Conservation (phyloP, 1,140 invertebrate species). For the Drosophila sechellia region DNA sequence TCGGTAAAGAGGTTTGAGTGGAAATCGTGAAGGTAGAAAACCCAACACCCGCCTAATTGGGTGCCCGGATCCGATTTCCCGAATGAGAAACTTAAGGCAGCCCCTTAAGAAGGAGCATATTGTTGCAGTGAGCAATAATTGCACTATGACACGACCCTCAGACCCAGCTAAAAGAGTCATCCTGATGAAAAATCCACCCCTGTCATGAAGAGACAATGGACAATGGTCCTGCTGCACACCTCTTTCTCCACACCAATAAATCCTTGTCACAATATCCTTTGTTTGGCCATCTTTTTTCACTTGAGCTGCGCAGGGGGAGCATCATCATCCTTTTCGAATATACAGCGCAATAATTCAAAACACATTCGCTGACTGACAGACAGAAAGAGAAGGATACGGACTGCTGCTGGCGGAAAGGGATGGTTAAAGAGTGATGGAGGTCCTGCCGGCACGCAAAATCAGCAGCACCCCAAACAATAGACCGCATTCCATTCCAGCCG, state of each 20-base stretch:
- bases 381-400: background rate
- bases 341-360: conserved; percentile 81
- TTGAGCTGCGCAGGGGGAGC: conserved; percentile 22
- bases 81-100: background rate
- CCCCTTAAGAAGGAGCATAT: conserved; percentile 41
- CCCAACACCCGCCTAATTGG: conserved; percentile 37
- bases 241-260: conserved; percentile 59
- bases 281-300: conserved; percentile 74
- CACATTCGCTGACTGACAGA: conserved; percentile 68
- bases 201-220: conserved; percentile 62
- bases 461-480: conserved; percentile 11
- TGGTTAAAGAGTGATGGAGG: conserved; percentile 61
- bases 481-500: conserved; percentile 18
- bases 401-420: conserved; percentile 26
- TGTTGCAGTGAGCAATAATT: conserved; percentile 67
- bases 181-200: conserved; percentile 57
- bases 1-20: no score
- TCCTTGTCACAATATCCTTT: conserved; percentile 82
- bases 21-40: conserved; percentile 10
- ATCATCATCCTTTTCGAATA: conserved; percentile 75
- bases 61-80: conserved; percentile 34
- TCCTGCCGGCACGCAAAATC: conserved; percentile 68
- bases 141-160: conserved; percentile 60
- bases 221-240: background rate
- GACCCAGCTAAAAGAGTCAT: background rate